Evolutionary conservation across 1,140 invertebrate species (phyloP).

Genomic region (Thalassaphorura encarpata): DNA sequence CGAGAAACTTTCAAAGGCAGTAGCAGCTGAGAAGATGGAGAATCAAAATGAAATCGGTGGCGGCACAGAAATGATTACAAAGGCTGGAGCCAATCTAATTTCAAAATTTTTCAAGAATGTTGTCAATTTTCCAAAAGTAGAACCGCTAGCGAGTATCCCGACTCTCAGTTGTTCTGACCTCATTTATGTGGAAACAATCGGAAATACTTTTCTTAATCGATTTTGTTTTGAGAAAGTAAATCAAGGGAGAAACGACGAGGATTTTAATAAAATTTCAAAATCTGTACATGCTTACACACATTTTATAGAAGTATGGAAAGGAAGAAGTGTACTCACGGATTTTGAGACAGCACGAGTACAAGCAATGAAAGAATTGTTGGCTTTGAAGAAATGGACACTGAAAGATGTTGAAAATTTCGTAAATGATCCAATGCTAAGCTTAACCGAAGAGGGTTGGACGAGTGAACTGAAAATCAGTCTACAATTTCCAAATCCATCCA

Average conservation of each 20-base stretch:
- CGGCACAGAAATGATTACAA: conserved; percentile 9
- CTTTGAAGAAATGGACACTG: conserved; percentile 1
- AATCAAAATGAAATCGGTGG: not conserved
- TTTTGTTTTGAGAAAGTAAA: conserved; percentile 19
- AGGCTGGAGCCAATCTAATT: conserved; percentile 9
- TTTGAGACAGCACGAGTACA: conserved; percentile 6
- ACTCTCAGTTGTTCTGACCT: conserved; percentile 22
- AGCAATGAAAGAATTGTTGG: conserved; percentile 12
- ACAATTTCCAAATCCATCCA: not conserved
- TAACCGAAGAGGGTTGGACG: conserved; percentile 2
- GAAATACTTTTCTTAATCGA: conserved; percentile 15
- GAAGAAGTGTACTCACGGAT: conserved; percentile 1
- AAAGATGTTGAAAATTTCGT: conserved; percentile 6
- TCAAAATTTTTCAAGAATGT: conserved; percentile 18
- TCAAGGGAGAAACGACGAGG: conserved; percentile 3
- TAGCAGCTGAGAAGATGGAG: not conserved
- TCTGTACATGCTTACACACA: conserved; percentile 18
- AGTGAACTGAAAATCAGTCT: not conserved
- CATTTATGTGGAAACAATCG: conserved; percentile 20
- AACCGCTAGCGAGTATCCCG: conserved; percentile 17
- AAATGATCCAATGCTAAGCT: not conserved
- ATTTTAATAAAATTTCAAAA: conserved; percentile 7
- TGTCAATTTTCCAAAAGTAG: conserved; percentile 20
- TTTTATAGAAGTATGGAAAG: conserved; percentile 23
- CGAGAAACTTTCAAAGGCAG: conserved; percentile 17